Percentiles rank a stretch among this genome's conserved stretches.
phyloP scores from a whole-genome alignment of 2,113 vertebrate genomes.

The Aleadryas rufinucha region DNA sequence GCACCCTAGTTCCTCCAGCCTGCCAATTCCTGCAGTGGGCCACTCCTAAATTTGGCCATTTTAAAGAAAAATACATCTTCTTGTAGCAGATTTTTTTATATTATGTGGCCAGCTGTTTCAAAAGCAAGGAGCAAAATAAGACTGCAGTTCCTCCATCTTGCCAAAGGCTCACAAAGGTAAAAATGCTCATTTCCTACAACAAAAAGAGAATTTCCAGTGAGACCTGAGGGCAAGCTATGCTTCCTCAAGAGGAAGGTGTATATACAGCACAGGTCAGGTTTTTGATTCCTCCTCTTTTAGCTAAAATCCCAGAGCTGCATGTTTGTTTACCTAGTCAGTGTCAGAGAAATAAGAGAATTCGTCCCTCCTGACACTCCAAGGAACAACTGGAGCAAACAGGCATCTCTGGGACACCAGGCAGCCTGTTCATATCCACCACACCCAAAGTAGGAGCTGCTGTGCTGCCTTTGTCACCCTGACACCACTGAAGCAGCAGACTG shows the following conservation, averaged over 20 bases:
- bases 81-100: not conserved
- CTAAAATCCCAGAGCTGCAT: not conserved
- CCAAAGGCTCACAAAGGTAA: not conserved
- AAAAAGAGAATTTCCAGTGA: not conserved
- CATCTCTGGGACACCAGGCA: not conserved
- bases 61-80: not conserved
- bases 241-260: not conserved
- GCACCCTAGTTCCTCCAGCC: not conserved
- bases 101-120: not conserved
- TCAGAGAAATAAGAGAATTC: not conserved
- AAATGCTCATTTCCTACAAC: not conserved
- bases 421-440: not conserved
- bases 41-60: not conserved
- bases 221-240: not conserved
- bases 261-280: not conserved
- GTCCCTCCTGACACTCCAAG: not conserved
- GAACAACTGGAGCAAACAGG: not conserved
- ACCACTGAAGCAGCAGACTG: not conserved
- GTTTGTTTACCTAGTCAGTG: not conserved
- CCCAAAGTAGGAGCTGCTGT: not conserved
- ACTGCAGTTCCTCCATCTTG: not conserved
- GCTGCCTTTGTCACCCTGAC: not conserved
- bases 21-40: not conserved
- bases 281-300: not conserved
- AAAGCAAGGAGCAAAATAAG: not conserved